Conservation (phyloP, 2,113 vertebrate genomes). For the Oncorhynchus mykiss region DNA sequence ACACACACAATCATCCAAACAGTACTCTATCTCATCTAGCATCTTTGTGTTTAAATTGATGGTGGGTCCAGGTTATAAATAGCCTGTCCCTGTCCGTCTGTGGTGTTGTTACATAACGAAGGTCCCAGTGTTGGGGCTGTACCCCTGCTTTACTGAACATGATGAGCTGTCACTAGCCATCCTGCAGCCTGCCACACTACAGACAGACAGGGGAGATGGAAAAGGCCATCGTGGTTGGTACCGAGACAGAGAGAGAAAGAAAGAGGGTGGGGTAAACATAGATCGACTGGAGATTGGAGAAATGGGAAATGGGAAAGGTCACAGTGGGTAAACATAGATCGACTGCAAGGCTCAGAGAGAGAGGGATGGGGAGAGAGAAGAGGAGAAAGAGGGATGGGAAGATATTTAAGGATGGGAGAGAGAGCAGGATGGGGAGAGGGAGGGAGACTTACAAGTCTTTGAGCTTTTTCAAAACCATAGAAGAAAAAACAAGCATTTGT, state of each 20-base stretch:
- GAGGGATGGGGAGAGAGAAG: conserved; percentile 18
- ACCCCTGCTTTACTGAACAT: conserved; percentile 40
- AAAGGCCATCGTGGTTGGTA: neutral
- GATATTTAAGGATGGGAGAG: neutral
- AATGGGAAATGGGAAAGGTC: neutral
- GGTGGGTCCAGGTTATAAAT: conserved; percentile 2
- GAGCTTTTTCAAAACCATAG: no score
- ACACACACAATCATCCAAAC: conserved; percentile 5
- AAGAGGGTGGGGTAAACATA: neutral
- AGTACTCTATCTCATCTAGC: conserved; percentile 24
- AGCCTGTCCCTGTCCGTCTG: conserved; percentile 7
- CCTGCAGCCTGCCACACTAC: conserved; percentile 8
- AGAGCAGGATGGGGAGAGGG: no score
- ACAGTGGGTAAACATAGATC: neutral
- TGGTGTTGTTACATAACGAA: conserved; percentile 50
- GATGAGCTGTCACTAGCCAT: conserved; percentile 59
- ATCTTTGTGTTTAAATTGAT: conserved; percentile 8
- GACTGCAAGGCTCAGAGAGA: neutral
- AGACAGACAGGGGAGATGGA: neutral
- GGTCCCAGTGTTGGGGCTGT: conserved; percentile 42
- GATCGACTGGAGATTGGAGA: neutral
- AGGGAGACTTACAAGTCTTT: no score
- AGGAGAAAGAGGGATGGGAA: neutral
- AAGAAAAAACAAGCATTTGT: no score
- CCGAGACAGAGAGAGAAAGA: neutral